A percentile compares a stretch with the other conserved stretches of the same genome.
phyloP scores from a whole-genome alignment of 2,888 invertebrate species.

The Leucophenga maculata region DNA sequence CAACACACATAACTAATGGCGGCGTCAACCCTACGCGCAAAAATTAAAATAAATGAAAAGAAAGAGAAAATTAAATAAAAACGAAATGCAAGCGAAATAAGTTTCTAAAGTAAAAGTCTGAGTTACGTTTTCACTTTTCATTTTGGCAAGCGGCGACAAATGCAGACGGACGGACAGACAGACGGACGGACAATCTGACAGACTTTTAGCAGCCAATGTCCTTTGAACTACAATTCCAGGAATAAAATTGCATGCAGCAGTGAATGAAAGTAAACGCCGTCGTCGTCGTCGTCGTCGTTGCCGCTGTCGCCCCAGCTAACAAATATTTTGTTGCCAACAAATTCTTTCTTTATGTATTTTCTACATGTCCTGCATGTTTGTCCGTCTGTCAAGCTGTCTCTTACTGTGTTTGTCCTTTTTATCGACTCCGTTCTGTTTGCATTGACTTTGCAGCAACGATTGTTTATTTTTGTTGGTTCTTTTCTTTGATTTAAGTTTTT shows the following conservation, averaged over 20 bases:
- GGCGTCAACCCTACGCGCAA: constrained; percentile 16
- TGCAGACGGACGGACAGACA: not conserved
- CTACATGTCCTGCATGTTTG: not conserved
- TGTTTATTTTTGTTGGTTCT: too few relatives aligned
- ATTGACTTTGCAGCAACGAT: too few relatives aligned
- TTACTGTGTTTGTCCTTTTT: not conserved
- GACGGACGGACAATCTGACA: not conserved
- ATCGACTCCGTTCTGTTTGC: too few relatives aligned
- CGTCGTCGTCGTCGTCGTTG: not conserved
- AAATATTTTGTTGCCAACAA: not conserved
- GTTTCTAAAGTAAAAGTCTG: constrained; percentile 11
- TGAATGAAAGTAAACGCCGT: constrained; percentile 9
- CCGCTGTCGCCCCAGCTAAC: not conserved
- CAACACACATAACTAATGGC: not conserved
- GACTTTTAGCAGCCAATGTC: constrained; percentile 9
- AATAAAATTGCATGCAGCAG: constrained; percentile 21
- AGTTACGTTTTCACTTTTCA: constrained; percentile 24
- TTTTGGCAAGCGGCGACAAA: constrained; percentile 3
- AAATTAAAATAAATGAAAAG: constrained; percentile 29
- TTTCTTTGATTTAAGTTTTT: too few relatives aligned
- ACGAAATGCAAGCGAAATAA: constrained; percentile 40
- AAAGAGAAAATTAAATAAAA: constrained; percentile 29
- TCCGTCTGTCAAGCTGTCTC: not conserved
- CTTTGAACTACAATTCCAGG: constrained; percentile 13
- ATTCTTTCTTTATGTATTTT: not conserved